Base-by-base conservation (phyloP, 2,113 vertebrate species). In the Nasalis larvatus region DNA sequence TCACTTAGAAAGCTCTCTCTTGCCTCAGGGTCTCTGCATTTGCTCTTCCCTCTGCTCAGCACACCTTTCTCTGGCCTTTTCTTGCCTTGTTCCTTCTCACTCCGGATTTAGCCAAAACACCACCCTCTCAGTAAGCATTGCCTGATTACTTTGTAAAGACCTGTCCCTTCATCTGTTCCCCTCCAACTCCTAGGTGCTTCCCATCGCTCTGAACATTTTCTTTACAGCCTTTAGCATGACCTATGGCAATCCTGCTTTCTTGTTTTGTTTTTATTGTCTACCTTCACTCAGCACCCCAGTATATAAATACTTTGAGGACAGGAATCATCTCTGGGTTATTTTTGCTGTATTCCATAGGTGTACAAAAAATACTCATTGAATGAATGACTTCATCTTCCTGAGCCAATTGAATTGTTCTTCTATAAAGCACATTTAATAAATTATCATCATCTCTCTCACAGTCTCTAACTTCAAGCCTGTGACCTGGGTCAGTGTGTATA, bases 401-500 rank as follows among this genome's bases (percentile, higher is more conserved):
- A 85, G 30, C 20, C 52, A 37, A 92, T 95, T 49, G 84, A 86
- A 91, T 54, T 94, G 45, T 25, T 96, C 35, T 91, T 95, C 25
- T 81, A n/a, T 95, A 89, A 92, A 94, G 37, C 66, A 87, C 20
- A 91, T 56, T 97, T 54, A 82, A 78, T 95, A 89, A 60, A 89
- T 91, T 80, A 66, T 56, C 18, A 80, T 81, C 85, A 63, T 45
- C 66, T 86, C 12, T 74, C 32, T 77, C 68, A 88, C 80, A 85
- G 54, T 85, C 91, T 83, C 23, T 82, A 3, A 84, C 49, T 96
- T 96, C 35, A 85, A 47, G 52, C 49, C 27, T 66, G 8, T 95
- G 95, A 80, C 81, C 74, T 30, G 30, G 69, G 95, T 96, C 89
- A 96, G 9, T 97, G 71, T 96, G 42, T 91, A 77, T 93, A 91